phyloP scores from a whole-genome alignment of 2,888 invertebrate species.

The Crioceris asparagi region DNA sequence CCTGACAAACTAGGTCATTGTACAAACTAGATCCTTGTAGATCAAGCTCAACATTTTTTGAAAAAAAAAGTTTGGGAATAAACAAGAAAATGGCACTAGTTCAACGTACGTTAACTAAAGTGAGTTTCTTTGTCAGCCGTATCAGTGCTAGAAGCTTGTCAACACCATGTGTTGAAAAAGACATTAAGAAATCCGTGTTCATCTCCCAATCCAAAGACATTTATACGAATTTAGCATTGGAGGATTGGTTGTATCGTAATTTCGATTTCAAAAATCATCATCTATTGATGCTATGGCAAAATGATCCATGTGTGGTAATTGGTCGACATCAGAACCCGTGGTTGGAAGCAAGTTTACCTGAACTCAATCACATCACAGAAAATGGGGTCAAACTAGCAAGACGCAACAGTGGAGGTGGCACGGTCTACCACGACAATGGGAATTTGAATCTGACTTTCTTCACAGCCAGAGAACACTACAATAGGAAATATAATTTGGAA shows the following conservation, averaged over 20 bases:
- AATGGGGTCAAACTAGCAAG: conserved; percentile 69
- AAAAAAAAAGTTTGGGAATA: conserved; percentile 10
- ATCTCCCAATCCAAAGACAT: conserved; percentile 88
- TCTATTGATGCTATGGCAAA: conserved; percentile 84
- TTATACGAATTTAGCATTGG: conserved; percentile 86
- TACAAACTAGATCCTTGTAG: conserved; percentile 6
- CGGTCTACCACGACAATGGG: conserved; percentile 92
- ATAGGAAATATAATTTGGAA: conserved; percentile 78
- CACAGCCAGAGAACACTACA: conserved; percentile 69
- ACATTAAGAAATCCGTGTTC: conserved; percentile 75
- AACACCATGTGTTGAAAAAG: conserved; percentile 15
- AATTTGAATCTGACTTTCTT: conserved; percentile 92
- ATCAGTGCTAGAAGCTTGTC: conserved; percentile 18
- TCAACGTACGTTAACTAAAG: conserved; percentile 24
- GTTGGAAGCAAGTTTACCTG: conserved; percentile 74
- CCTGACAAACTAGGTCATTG: conserved; percentile 19
- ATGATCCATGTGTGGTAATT: conserved; percentile 88
- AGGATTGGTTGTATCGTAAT: conserved; percentile 91
- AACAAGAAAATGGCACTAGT: conserved; percentile 29
- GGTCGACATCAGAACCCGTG: conserved; percentile 97
- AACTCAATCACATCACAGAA: conserved; percentile 41
- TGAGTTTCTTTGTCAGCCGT: conserved; percentile 20
- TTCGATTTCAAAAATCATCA: conserved; percentile 74
- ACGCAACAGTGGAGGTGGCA: conserved; percentile 91
- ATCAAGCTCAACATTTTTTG: conserved; percentile 23